Percentiles rank a stretch among this genome's conserved stretches.
These are phyloP conservation scores for Chionomys nivalis DNA, from an alignment of 2,113 vertebrate species.

Conservation along the genomic window DNA sequence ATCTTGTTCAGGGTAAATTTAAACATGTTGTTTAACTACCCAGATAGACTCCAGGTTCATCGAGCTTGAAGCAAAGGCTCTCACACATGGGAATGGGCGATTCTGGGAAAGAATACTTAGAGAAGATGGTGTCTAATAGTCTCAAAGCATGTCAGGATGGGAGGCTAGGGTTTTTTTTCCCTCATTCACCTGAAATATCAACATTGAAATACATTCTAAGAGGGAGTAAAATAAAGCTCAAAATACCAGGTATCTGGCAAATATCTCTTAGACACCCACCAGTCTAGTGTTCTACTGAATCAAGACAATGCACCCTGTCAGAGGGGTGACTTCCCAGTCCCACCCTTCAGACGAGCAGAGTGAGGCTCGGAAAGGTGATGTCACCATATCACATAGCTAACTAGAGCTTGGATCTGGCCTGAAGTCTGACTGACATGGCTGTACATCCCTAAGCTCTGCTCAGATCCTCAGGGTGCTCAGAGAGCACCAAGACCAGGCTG, in stretches of 20 bases:
- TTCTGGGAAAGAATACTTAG: not conserved
- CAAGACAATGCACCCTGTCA: accelerated
- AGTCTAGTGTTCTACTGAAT: not conserved
- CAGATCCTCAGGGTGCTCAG: not conserved
- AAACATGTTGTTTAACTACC: not conserved
- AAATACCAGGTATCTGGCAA: not conserved
- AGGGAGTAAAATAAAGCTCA: not conserved
- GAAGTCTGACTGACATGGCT: not conserved
- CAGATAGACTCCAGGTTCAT: not conserved
- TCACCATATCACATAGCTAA: not conserved
- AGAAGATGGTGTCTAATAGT: not conserved
- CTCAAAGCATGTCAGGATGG: not conserved
- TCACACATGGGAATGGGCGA: not conserved
- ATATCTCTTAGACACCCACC: not conserved
- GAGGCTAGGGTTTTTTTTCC: not conserved
- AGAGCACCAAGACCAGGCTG: not conserved
- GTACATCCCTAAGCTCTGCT: not conserved
- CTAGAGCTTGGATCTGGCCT: not conserved
- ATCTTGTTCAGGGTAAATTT: not conserved
- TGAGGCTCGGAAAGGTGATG: not conserved
- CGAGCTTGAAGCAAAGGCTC: not conserved
- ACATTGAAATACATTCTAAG: not conserved
- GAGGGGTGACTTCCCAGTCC: not conserved
- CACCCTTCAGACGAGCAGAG: not conserved
- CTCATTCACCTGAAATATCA: not conserved